These are phyloP conservation scores for Dione juno DNA, from an alignment of 2,888 invertebrate species.

Conservation along the genomic window DNA sequence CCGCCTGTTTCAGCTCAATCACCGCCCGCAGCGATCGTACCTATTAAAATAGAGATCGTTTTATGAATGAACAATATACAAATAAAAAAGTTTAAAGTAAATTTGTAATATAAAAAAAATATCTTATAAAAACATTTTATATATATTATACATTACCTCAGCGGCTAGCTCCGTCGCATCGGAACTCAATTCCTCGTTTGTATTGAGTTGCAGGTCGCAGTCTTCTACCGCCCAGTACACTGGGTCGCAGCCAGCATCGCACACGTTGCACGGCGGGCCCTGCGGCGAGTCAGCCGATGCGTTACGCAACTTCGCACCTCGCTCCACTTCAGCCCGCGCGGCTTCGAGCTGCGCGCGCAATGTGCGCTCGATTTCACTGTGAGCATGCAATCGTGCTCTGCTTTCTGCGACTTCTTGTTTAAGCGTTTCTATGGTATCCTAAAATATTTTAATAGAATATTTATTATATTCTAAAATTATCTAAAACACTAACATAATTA, in stretches of 20 bases:
- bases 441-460: conserved; percentile 25
- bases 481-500: too few species aligned
- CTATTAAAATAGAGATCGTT: conserved; percentile 48
- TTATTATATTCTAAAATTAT: not conserved
- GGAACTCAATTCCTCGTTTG: conserved; percentile 74
- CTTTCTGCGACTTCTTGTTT: conserved; percentile 79
- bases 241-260: conserved; percentile 78
- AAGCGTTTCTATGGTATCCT: conserved; percentile 77
- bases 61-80: not conserved
- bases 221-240: conserved; percentile 71
- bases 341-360: conserved; percentile 77
- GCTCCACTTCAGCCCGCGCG: conserved; percentile 67
- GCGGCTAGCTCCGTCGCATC: conserved; percentile 77
- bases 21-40: conserved; percentile 91
- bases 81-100: not conserved
- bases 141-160: too few species aligned
- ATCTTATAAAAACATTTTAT: too few species aligned
- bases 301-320: conserved; percentile 46
- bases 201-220: conserved; percentile 65
- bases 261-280: conserved; percentile 60
- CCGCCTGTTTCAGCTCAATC: conserved; percentile 93
- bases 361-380: conserved; percentile 77
- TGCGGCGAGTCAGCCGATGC: conserved; percentile 50
- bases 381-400: conserved; percentile 72
- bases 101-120: too few species aligned